Evolutionary conservation across 2,797 vertebrate species (phyloP).

Genomic region (Cyclura pinguis): DNA sequence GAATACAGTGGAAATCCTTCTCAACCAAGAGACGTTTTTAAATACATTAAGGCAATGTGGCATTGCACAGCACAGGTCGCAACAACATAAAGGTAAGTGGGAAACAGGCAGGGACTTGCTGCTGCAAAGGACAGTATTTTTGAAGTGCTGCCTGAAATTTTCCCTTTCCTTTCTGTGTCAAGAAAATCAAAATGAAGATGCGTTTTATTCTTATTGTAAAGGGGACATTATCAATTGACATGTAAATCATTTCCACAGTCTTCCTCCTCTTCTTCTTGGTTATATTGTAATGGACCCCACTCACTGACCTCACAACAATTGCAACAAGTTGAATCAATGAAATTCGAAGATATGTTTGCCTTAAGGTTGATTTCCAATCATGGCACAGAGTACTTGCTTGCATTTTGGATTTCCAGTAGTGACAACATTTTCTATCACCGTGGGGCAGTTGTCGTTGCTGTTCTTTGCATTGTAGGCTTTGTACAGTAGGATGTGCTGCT

Average conservation of each 20-base stretch:
- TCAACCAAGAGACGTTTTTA: neutral
- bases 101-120: slow-evolving; percentile 2
- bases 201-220: neutral
- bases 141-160: neutral
- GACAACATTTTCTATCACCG: neutral
- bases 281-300: neutral
- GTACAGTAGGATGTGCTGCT: neutral
- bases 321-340: neutral
- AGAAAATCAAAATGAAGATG: neutral
- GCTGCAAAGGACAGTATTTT: neutral
- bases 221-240: neutral
- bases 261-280: neutral
- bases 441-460: neutral
- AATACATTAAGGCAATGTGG: neutral
- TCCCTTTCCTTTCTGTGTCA: neutral
- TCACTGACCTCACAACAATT: neutral
- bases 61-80: slow-evolving; percentile 2
- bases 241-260: no score
- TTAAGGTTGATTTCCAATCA: neutral
- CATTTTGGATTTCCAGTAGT: neutral
- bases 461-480: neutral
- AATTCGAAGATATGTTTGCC: neutral
- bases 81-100: neutral
- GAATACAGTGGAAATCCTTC: neutral
- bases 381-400: neutral